phyloP scores from a whole-genome alignment of 2,888 invertebrate genomes.

The Lacanobia oleracea region DNA sequence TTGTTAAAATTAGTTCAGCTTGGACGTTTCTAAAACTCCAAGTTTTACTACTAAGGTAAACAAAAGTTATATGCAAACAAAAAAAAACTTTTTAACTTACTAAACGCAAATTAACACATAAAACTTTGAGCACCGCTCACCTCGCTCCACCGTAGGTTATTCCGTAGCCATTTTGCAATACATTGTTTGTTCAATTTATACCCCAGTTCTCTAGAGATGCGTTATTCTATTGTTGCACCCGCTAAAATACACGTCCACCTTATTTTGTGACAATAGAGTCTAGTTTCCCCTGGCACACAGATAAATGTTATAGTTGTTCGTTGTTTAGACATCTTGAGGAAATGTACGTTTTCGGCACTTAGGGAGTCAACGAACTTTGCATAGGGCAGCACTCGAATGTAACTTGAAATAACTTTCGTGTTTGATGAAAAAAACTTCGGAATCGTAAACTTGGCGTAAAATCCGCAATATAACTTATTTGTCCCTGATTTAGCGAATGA shows the following conservation, averaged over 20 bases:
- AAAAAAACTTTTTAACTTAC: not conserved
- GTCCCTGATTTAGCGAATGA: conserved; percentile 25
- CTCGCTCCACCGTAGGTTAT: conserved; percentile 72
- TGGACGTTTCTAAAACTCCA: not conserved
- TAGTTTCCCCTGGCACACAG: conserved; percentile 52
- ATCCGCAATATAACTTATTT: conserved; percentile 48
- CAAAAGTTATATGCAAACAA: conserved; percentile 1
- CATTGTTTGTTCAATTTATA: conserved; percentile 89
- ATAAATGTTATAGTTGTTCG: conserved; percentile 58
- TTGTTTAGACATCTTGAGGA: conserved; percentile 73
- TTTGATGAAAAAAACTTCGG: conserved; percentile 57
- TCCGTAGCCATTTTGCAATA: conserved; percentile 85
- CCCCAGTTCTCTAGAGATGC: conserved; percentile 78
- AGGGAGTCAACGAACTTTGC: conserved; percentile 70
- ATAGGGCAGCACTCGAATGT: conserved; percentile 57
- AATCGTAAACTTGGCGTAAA: conserved; percentile 37
- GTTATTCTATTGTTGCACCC: conserved; percentile 69
- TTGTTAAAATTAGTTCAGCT: not conserved
- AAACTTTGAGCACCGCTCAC: conserved; percentile 75
- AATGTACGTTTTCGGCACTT: conserved; percentile 72
- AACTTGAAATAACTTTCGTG: conserved; percentile 42
- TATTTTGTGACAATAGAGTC: conserved; percentile 60
- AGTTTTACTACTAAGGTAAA: not conserved
- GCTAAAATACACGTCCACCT: conserved; percentile 50
- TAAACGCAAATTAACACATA: conserved; percentile 23